Conservation (phyloP, 1,140 invertebrate species). For the Pararge aegeria region DNA sequence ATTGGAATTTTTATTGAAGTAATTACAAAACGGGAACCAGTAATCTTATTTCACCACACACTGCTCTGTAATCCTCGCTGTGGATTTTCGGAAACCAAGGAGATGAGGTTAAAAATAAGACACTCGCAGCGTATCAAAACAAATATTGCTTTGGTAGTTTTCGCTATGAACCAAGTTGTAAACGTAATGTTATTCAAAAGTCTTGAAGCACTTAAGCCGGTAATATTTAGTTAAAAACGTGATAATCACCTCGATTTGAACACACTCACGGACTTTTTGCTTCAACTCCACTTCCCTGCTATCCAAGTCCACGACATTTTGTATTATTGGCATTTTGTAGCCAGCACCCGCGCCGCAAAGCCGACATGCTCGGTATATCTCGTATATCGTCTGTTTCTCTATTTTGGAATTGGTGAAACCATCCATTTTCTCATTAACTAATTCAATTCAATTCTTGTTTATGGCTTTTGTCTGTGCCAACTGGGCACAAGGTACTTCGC, state of each 20-base stretch:
- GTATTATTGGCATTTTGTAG: conserved; percentile 78
- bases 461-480: too few species aligned
- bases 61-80: too few species aligned
- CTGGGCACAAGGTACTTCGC: too few species aligned
- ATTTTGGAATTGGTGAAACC: conserved; percentile 50
- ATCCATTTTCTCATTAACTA: conserved; percentile 60
- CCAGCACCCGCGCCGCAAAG: conserved; percentile 72
- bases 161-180: not conserved
- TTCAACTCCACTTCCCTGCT: conserved; percentile 55
- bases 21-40: too few species aligned
- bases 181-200: not conserved
- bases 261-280: conserved; percentile 72
- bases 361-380: conserved; percentile 73
- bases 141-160: not conserved
- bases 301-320: conserved; percentile 53
- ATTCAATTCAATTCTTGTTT: too few species aligned
- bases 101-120: not conserved
- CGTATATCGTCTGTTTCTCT: conserved; percentile 63
- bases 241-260: conserved; percentile 67
- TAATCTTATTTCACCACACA: too few species aligned
- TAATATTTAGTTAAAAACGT: not conserved
- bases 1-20: too few species aligned
- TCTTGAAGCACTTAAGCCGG: not conserved
- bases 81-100: too few species aligned
- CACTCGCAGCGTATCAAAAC: not conserved